phyloP scores from a whole-genome alignment of 2,888 invertebrate species.

The Muscina levida region DNA sequence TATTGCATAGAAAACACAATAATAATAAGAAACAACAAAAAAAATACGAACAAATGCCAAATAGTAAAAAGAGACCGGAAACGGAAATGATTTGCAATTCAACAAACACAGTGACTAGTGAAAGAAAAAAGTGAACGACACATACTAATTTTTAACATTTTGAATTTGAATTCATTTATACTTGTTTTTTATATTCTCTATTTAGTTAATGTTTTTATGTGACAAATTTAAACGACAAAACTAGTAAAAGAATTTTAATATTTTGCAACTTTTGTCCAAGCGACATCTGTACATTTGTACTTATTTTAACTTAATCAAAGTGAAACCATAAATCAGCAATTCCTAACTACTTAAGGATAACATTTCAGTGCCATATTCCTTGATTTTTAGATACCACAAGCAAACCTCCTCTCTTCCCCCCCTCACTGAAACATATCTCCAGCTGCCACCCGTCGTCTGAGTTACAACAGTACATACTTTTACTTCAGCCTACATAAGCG shows the following conservation, averaged over 20 bases:
- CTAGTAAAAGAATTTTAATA: too few species aligned
- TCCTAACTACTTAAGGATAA: constrained; percentile 51
- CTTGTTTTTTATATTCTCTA: too few species aligned
- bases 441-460: constrained; percentile 71
- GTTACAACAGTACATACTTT: too few species aligned
- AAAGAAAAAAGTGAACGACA: constrained; percentile 31
- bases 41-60: too few species aligned
- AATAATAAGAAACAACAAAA: too few species aligned
- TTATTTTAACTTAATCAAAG: constrained; percentile 9
- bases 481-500: constrained; percentile 2
- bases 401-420: too few species aligned
- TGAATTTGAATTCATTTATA: background rate
- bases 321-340: background rate
- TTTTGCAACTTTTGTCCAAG: background rate
- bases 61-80: constrained; percentile 29
- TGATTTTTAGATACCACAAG: background rate
- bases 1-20: constrained; percentile 44
- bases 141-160: background rate
- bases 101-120: background rate
- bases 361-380: constrained; percentile 54
- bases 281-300: constrained; percentile 11
- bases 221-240: too few species aligned
- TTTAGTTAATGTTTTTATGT: too few species aligned
- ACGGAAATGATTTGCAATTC: constrained; percentile 17
- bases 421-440: constrained; percentile 71